Evolutionary conservation across 1,140 invertebrate species (phyloP).

Genomic region (Drosophila sulfurigaster): DNA sequence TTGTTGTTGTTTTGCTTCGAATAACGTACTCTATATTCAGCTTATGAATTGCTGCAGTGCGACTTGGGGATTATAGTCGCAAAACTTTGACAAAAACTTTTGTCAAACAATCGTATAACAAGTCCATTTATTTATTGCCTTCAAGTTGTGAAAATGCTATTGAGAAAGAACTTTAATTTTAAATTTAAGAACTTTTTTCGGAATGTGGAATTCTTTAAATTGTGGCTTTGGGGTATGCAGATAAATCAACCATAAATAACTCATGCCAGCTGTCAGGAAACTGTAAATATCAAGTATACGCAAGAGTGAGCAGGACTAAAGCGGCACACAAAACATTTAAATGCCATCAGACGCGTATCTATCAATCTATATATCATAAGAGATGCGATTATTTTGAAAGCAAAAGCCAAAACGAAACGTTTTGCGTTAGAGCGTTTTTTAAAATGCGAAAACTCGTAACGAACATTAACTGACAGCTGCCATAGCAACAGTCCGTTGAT

Average conservation of each 20-base stretch:
- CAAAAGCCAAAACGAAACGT: neutral
- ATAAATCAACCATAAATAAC: constrained; percentile 32
- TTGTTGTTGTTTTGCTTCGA: constrained; percentile 1
- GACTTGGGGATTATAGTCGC: constrained; percentile 3
- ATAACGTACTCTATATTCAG: neutral
- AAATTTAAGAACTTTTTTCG: neutral
- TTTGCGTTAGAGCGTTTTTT: neutral
- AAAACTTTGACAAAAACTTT: constrained; percentile 8
- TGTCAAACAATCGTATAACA: neutral
- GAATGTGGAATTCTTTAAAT: neutral
- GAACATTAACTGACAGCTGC: constrained; percentile 51
- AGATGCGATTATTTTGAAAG: constrained; percentile 11
- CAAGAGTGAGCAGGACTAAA: constrained; percentile 15
- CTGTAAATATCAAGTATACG: constrained; percentile 38
- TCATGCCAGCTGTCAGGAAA: neutral
- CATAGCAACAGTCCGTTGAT: constrained; percentile 35
- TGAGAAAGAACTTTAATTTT: neutral
- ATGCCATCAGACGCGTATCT: constrained; percentile 20
- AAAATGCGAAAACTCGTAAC: constrained; percentile 15
- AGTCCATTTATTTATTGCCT: neutral
- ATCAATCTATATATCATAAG: constrained; percentile 24
- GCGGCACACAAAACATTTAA: constrained; percentile 17
- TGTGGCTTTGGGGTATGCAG: neutral
- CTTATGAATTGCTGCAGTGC: constrained; percentile 5
- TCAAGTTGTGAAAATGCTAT: neutral